Evolutionary conservation across 2,797 vertebrate genomes (phyloP), one percentile per base, ranked within the genome.

Genomic region (Margarornis squamiger): DNA sequence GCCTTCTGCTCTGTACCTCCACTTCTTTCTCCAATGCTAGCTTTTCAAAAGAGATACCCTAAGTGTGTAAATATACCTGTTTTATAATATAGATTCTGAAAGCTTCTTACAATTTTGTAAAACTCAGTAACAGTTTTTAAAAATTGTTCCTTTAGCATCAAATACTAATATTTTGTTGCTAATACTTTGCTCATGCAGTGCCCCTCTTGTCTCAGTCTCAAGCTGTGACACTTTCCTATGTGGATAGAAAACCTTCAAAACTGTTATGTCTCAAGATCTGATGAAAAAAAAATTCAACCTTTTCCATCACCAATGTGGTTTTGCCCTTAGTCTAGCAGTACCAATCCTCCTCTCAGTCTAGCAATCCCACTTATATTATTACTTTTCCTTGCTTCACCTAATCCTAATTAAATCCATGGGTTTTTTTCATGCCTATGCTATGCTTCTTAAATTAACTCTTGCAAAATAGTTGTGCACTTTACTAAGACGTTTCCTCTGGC

Each of bases 11-110:
- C 12, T 48, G 21, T 55, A 38, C 3, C 6, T 2, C 5, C 5
- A 6, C 8, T 6, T 5, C 3, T 12, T 7, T 17, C 9, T 3
- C 10, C 6, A n/a, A 20, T 36, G 43, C 4, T 59, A 17, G 2
- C 10, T 58, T 67, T 62, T 58, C 9, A 30, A 67, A 49, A 68
- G 52, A 58, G 15, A 32, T 45, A 15, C 2, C 29, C 5, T 34
- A n/a, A 5, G 6, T 32, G 5, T 73, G n/a, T 52, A 61, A 83
- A 58, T 71, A 49, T 36, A 12, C 12, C 5, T 2, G 18, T 41
- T 49, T 80, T 74, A 34, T 23, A 54, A 24, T 12, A 32, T 6
- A 54, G 52, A 71, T 55, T 86, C 62, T 63, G 49, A 67, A 78
- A 72, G 16, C 11, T 67, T 63, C 9, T 51, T 14, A 51, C 8